A percentile compares a stretch with the other conserved stretches of the same genome.
These are phyloP conservation scores for Stratiomys singularior DNA, from an alignment of 2,888 invertebrate genomes.

Conservation along the genomic window DNA sequence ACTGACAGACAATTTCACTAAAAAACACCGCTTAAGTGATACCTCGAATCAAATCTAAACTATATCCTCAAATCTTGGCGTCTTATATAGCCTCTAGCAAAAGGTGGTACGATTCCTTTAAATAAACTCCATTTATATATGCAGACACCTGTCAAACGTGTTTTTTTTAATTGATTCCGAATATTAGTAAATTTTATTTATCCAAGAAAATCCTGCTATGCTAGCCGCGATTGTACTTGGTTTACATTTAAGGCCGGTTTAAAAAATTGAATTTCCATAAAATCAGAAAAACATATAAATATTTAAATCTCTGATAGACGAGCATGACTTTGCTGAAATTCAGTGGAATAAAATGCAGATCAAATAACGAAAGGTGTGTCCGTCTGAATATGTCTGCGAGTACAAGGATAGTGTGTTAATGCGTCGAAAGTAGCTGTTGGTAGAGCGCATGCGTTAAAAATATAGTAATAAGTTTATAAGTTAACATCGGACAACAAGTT, in stretches of 20 bases:
- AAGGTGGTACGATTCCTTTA: constrained; percentile 11
- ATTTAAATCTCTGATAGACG: constrained; percentile 1
- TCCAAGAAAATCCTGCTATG: too few species aligned
- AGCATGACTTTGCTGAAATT: not conserved
- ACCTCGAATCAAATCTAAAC: constrained; percentile 1
- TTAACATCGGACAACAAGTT: too few species aligned
- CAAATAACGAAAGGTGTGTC: not conserved
- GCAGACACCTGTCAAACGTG: constrained; percentile 10
- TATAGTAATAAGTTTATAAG: too few species aligned
- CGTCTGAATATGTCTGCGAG: too few species aligned
- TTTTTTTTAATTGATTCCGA: not conserved
- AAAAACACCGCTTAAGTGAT: not conserved
- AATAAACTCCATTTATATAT: not conserved
- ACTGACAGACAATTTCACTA: not conserved
- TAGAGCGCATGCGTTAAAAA: too few species aligned
- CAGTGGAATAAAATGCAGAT: not conserved
- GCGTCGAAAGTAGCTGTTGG: too few species aligned
- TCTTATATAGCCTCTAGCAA: constrained; percentile 31
- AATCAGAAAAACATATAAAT: constrained; percentile 38
- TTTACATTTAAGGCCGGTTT: not conserved
- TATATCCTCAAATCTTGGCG: not conserved
- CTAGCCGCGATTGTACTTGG: too few species aligned
- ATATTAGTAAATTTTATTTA: not conserved
- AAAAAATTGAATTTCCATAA: constrained; percentile 31
- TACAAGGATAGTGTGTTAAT: too few species aligned